These are phyloP conservation scores for Muschampia plurimacula DNA, from an alignment of 2,888 invertebrate genomes.

Conservation along the genomic window DNA sequence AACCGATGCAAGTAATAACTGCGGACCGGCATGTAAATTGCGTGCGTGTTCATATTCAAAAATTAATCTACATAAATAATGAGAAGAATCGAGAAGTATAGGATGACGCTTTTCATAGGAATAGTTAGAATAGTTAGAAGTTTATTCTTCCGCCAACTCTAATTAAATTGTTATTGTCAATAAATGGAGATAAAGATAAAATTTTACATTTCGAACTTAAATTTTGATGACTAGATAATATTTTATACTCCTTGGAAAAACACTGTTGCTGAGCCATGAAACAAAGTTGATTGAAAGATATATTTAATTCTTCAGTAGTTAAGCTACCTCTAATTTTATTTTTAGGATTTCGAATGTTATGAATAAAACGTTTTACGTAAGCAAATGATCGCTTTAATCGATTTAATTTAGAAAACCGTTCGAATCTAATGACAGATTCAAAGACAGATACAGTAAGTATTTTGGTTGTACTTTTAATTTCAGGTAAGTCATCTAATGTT, in stretches of 20 bases:
- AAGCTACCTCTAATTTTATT: conserved; percentile 27
- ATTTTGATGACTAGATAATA: neutral
- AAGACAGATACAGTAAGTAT: neutral
- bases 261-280: conserved; percentile 37
- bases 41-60: neutral
- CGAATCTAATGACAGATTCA: conserved; percentile 29
- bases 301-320: conserved; percentile 35
- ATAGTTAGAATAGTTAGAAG: neutral
- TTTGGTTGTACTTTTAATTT: conserved; percentile 10
- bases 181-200: conserved; percentile 22
- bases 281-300: conserved; percentile 37
- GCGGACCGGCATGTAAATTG: neutral
- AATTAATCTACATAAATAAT: neutral
- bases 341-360: conserved; percentile 40
- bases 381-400: conserved; percentile 34
- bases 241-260: conserved; percentile 27
- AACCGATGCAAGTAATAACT: neutral
- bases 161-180: neutral
- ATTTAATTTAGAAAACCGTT: conserved; percentile 35
- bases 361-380: conserved; percentile 40
- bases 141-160: neutral
- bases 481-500: conserved; percentile 16
- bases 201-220: conserved; percentile 9
- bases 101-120: neutral
- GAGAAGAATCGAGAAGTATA: neutral